phyloP scores from a whole-genome alignment of 2,888 invertebrate species.

The Callimorpha dominula region DNA sequence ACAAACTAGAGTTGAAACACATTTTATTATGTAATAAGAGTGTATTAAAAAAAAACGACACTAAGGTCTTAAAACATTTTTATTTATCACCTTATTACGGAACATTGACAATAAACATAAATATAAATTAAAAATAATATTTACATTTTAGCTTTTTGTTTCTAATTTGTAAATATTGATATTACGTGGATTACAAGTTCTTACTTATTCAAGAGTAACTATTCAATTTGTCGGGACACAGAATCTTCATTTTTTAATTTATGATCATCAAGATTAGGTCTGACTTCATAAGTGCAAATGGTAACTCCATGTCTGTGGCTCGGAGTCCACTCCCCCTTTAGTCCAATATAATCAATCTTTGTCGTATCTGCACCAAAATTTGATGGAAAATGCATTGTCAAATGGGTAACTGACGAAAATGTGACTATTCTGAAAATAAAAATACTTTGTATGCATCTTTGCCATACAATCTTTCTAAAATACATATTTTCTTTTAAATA shows the following conservation, averaged over 20 bases:
- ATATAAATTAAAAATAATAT: not conserved
- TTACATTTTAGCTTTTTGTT: not conserved
- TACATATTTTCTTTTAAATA: not conserved
- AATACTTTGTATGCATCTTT: not conserved
- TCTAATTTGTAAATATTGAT: not conserved
- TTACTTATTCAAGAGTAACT: constrained; percentile 18
- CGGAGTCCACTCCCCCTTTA: constrained; percentile 96
- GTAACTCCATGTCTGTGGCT: constrained; percentile 95
- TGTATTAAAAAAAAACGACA: not conserved
- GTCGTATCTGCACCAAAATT: constrained; percentile 96
- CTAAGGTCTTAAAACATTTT: not conserved
- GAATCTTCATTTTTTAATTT: constrained; percentile 89
- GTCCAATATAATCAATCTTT: constrained; percentile 96
- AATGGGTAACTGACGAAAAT: constrained; percentile 95
- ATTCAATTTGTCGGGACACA: constrained; percentile 87
- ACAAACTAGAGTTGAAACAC: too few relatives aligned
- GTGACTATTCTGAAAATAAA: constrained; percentile 92
- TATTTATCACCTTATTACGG: constrained; percentile 16
- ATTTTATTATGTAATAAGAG: not conserved
- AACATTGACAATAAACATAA: constrained; percentile 20
- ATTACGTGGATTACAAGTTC: not conserved
- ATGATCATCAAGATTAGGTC: constrained; percentile 95
- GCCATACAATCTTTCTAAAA: not conserved
- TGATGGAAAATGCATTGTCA: constrained; percentile 95
- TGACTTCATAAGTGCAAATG: constrained; percentile 95